phyloP scores from a whole-genome alignment of 2,797 vertebrate genomes.

The Pseudotriccus pelzelni region DNA sequence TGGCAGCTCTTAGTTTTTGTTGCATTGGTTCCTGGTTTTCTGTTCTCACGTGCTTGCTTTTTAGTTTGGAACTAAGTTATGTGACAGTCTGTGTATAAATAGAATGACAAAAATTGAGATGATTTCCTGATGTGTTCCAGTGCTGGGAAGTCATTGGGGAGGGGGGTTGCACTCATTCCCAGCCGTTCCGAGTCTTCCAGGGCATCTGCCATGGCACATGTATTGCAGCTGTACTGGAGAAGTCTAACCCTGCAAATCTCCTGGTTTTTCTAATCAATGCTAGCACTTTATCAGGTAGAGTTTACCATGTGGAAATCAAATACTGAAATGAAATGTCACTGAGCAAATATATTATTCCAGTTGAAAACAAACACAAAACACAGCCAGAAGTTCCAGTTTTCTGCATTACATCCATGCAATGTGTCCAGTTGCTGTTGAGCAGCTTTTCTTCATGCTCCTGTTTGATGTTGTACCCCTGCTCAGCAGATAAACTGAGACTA shows the following conservation, averaged over 20 bases:
- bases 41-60: neutral
- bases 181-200: neutral
- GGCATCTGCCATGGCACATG: neutral
- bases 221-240: rapidly evolving
- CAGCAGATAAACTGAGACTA: neutral
- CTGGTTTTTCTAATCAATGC: rapidly evolving
- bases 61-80: neutral
- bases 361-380: neutral
- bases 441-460: neutral
- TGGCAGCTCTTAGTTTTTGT: neutral
- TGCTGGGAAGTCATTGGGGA: neutral
- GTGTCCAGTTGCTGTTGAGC: neutral
- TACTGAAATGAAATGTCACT: neutral
- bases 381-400: neutral
- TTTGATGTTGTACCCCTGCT: rapidly evolving
- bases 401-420: rapidly evolving
- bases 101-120: neutral
- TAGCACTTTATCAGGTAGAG: neutral
- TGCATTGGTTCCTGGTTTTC: neutral
- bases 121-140: neutral
- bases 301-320: too few relatives aligned
- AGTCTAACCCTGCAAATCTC: neutral
- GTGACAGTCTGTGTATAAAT: rapidly evolving
- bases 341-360: neutral
- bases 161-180: rapidly evolving